Percentiles rank a stretch among this genome's conserved stretches.
Evolutionary conservation across 2,113 vertebrate genomes (phyloP).

Genomic region (Triplophysa rosa): DNA sequence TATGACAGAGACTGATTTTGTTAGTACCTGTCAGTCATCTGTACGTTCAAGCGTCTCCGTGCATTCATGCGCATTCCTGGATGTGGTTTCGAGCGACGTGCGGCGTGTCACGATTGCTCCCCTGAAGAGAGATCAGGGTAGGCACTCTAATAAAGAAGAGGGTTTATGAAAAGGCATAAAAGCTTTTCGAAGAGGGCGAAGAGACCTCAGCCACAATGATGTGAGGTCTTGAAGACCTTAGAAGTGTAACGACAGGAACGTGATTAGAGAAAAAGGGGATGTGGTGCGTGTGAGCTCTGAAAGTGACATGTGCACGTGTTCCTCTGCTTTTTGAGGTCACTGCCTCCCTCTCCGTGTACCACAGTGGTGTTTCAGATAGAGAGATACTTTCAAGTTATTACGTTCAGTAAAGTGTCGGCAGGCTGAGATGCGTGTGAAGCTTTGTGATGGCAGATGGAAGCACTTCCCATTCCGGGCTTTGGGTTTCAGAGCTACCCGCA

Average conservation of each 20-base stretch:
- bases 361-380: slow-evolving; percentile 36
- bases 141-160: background rate
- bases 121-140: background rate
- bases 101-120: background rate
- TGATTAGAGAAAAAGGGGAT: background rate
- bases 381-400: slow-evolving; percentile 64
- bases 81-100: slow-evolving; percentile 12
- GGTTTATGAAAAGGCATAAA: background rate
- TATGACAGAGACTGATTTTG: slow-evolving; percentile 33
- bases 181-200: slow-evolving; percentile 5
- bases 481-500: slow-evolving; percentile 5
- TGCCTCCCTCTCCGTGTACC: slow-evolving; percentile 40
- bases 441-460: slow-evolving; percentile 70
- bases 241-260: background rate
- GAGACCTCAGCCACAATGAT: background rate
- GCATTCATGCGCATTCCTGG: slow-evolving; percentile 34
- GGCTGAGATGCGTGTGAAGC: slow-evolving; percentile 60
- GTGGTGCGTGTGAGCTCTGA: slow-evolving; percentile 10
- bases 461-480: slow-evolving; percentile 55
- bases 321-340: slow-evolving; percentile 1
- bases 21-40: slow-evolving; percentile 31
- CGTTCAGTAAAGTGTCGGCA: slow-evolving; percentile 60
- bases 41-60: background rate
- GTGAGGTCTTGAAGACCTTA: background rate
- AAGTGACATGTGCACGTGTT: background rate